phyloP scores from a whole-genome alignment of 35 echinoderm and acorn worm genomes.

The Heliocidaris erythrogramma region DNA sequence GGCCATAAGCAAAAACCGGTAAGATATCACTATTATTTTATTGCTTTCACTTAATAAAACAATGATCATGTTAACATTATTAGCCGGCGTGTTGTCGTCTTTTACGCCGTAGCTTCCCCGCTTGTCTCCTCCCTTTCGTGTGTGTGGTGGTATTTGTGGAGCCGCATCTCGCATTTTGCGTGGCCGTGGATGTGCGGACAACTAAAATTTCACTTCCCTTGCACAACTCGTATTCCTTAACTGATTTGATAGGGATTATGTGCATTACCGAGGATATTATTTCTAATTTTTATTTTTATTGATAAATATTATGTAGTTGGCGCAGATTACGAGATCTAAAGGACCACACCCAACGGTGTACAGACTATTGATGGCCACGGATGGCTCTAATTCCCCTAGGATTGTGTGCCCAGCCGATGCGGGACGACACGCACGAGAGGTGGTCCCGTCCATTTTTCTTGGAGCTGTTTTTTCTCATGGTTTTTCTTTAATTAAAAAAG shows the following conservation, averaged over 20 bases:
- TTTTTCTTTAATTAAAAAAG: no score
- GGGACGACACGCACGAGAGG: background rate
- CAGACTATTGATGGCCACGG: background rate
- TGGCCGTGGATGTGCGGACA: background rate
- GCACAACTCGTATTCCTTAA: background rate
- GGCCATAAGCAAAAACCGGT: slow-evolving; percentile 22
- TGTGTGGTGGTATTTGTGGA: background rate
- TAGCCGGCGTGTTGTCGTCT: background rate
- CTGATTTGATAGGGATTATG: background rate
- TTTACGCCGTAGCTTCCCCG: slow-evolving; percentile 11
- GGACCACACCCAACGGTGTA: slow-evolving; percentile 25
- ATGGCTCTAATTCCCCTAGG: background rate
- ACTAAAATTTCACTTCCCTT: background rate
- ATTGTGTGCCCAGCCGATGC: background rate
- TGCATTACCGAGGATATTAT: slow-evolving; percentile 11
- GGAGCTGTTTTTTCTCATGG: no score
- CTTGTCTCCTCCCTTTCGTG: background rate
- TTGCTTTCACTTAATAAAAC: background rate
- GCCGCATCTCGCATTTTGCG: background rate
- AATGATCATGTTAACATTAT: background rate
- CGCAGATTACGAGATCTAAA: background rate
- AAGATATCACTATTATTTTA: background rate
- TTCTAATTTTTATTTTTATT: background rate
- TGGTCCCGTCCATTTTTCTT: background rate
- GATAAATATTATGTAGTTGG: background rate